Percentiles rank a stretch among this genome's conserved stretches.
These are phyloP conservation scores for Montipora capitata DNA, from an alignment of 92 coral and sea anemone genomes.

Conservation along the genomic window DNA sequence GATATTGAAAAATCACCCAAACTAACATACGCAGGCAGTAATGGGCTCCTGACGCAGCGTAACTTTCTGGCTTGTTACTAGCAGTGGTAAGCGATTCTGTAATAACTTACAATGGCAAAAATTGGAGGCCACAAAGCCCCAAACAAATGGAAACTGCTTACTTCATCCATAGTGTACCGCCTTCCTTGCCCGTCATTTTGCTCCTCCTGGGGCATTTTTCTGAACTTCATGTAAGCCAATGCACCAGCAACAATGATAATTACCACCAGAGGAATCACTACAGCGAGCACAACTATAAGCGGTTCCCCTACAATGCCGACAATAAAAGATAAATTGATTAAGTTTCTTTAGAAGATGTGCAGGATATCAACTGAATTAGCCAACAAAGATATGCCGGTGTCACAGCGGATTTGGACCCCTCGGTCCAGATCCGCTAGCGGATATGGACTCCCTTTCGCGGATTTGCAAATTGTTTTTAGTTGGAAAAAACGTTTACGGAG, in stretches of 20 bases:
- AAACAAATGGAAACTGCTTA: background rate
- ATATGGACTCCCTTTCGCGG: conserved; percentile 32
- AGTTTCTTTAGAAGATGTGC: no score
- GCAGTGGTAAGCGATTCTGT: background rate
- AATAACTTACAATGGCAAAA: background rate
- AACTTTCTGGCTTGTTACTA: no score
- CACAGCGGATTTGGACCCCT: background rate
- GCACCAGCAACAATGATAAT: conserved; percentile 18
- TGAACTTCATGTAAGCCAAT: conserved; percentile 18
- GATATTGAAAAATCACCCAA: no score
- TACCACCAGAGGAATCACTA: conserved; percentile 55
- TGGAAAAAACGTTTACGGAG: no score
- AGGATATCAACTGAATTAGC: no score
- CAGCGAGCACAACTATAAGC: conserved; percentile 35
- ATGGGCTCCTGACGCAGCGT: no score
- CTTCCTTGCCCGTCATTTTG: background rate
- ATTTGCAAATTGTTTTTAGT: no score
- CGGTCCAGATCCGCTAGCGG: conserved; percentile 3
- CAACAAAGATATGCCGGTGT: no score
- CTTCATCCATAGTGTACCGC: conserved; percentile 18
- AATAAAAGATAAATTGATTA: background rate
- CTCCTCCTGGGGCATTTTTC: background rate
- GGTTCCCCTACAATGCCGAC: background rate
- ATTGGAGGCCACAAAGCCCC: no score
- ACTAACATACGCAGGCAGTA: no score